Evolutionary conservation across 2,113 vertebrate species (phyloP).

Genomic region (Lagopus muta): DNA sequence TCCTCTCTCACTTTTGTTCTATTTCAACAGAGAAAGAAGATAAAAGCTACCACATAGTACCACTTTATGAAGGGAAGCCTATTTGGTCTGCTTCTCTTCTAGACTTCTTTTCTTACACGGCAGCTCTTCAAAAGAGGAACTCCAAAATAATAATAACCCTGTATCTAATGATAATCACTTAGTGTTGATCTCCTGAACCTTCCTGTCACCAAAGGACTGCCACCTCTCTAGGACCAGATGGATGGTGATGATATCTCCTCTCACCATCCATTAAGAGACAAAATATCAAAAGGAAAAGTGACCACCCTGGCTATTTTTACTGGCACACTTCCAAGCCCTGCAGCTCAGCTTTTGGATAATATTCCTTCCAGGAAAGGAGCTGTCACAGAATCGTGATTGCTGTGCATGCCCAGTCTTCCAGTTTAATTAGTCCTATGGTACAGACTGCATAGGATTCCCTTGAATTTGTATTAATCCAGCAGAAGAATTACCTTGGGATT

Average conservation of each 20-base stretch:
- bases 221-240: conserved; percentile 12
- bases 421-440: not conserved
- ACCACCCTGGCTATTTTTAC: conserved; percentile 39
- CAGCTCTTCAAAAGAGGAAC: not conserved
- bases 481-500: not conserved
- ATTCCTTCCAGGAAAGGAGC: not conserved
- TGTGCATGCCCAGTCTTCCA: not conserved
- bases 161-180: not conserved
- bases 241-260: conserved; percentile 41
- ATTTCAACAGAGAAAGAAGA: not conserved
- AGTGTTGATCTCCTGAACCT: not conserved
- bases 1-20: not conserved
- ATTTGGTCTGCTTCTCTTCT: not conserved
- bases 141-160: not conserved
- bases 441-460: not conserved
- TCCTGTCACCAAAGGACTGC: conserved; percentile 40
- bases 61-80: not conserved
- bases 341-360: conserved; percentile 5
- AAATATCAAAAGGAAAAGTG: conserved; percentile 39
- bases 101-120: not conserved
- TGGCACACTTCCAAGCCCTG: conserved; percentile 2
- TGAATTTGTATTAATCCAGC: not conserved
- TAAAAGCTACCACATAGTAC: not conserved
- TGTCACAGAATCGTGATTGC: not conserved
- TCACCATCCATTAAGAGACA: conserved; percentile 37